Base-by-base conservation (phyloP, 2,113 vertebrate genomes). In the Xiphophorus hellerii region DNA sequence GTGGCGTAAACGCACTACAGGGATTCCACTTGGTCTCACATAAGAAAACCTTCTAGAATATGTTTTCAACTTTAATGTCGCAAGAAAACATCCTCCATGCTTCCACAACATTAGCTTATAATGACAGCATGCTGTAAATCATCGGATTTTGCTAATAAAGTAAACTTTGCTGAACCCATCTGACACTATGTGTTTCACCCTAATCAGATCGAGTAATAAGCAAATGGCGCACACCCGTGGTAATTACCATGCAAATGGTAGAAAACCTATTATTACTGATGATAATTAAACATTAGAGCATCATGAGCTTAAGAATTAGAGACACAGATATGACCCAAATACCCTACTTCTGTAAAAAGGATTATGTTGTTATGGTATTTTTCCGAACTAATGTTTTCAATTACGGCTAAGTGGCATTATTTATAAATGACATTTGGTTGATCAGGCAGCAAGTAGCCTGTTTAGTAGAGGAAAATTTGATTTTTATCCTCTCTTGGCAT, bases 381-480 rank as follows among this genome's bases (percentile, higher is more conserved):
- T 82, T 66, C 77, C 68, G 79, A 71, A 79, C 71, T 74, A 54
- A 75, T 84, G 76, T 87, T 87, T 90, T 74, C 80, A 92, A 93
- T 93, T 91, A 93, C 71, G 76, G 84, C 81, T 91, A 93, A 93
- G 90, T 93, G 90, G 92, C 90, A 88, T 90, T 90, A 91, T 93
- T 90, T 84, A 90, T 92, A 73, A 79, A 90, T 70, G 72, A 76
- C 85, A 86, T 90, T 90, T 88, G 86, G 84, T 85, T 84, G 80
- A 92, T 89, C 89, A 84, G 84, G 61, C 62, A 77, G 51, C 74
- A 81, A 91, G 86, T 92, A 91, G 89, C 86, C 80, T 74, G 85
- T 88, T 92, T 80, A 91, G 75, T 37, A 85, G 81, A 68, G 68
- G 37, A 75, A 84, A 84, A 81, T 80, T 71, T 20, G 69, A 84